Percentiles rank a stretch among this genome's conserved stretches.
Conservation (phyloP, 2,113 vertebrate genomes). For the Anseranas semipalmata region DNA sequence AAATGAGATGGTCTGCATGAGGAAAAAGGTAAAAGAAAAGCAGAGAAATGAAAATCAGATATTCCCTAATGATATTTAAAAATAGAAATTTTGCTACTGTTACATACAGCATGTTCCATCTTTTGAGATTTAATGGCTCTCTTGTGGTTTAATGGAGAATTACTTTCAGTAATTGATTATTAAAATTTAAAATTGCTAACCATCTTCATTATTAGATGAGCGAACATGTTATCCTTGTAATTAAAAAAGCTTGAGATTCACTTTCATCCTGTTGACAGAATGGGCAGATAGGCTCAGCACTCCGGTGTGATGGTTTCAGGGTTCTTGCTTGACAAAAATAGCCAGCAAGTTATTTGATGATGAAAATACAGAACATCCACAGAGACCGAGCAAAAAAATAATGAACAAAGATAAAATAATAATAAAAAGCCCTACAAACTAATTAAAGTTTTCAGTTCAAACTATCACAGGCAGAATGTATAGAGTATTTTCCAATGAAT, state of each 20-base stretch:
- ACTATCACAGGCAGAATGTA: slow-evolving; percentile 31
- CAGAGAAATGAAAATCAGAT: slow-evolving; percentile 87
- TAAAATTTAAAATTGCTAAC: slow-evolving; percentile 99
- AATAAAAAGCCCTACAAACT: slow-evolving; percentile 68
- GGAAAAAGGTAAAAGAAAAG: slow-evolving; percentile 88
- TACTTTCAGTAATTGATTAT: slow-evolving; percentile 99
- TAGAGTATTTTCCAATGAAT: slow-evolving; percentile 2
- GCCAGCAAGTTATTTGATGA: slow-evolving; percentile 81
- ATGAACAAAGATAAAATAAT: slow-evolving; percentile 78
- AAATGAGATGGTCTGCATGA: slow-evolving; percentile 87
- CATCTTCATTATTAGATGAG: slow-evolving; percentile 96
- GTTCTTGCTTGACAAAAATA: slow-evolving; percentile 82
- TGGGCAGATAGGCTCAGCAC: slow-evolving; percentile 73
- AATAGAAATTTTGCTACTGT: slow-evolving; percentile 90
- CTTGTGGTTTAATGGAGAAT: slow-evolving; percentile 96
- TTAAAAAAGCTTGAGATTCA: slow-evolving; percentile 93
- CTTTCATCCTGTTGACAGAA: slow-evolving; percentile 88
- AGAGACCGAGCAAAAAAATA: slow-evolving; percentile 73
- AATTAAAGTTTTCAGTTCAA: slow-evolving; percentile 73
- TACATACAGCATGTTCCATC: slow-evolving; percentile 86
- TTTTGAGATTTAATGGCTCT: slow-evolving; percentile 98
- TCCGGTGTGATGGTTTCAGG: slow-evolving; percentile 79
- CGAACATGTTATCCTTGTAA: slow-evolving; percentile 96
- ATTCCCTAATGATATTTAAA: slow-evolving; percentile 93
- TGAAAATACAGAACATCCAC: slow-evolving; percentile 74